phyloP scores from a whole-genome alignment of 1,140 invertebrate species.

The Hetaerina americana region DNA sequence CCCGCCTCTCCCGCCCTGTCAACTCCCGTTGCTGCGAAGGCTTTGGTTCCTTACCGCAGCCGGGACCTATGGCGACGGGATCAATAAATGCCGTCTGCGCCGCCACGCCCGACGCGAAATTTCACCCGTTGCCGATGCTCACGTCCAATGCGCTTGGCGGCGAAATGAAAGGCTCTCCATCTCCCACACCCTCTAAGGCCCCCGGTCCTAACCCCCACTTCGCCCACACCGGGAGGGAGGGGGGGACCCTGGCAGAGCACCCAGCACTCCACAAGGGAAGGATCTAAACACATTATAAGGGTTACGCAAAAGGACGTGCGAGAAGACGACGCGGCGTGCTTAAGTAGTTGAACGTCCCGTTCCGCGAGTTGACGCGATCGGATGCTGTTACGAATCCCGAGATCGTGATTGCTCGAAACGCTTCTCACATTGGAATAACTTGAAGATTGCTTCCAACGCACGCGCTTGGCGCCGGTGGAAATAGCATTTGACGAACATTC shows the following conservation, averaged over 20 bases:
- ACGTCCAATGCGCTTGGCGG: background rate
- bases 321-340: background rate
- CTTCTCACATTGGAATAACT: too few relatives aligned
- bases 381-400: too few relatives aligned
- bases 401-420: too few relatives aligned
- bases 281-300: background rate
- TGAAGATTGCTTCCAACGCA: too few relatives aligned
- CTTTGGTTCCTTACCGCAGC: background rate
- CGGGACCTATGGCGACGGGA: background rate
- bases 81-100: background rate
- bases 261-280: too few relatives aligned
- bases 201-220: background rate
- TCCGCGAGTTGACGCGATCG: too few relatives aligned
- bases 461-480: too few relatives aligned
- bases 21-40: background rate
- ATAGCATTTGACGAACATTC: too few relatives aligned
- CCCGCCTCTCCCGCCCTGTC: background rate
- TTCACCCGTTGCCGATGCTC: background rate
- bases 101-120: background rate
- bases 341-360: too few relatives aligned
- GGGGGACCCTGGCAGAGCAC: too few relatives aligned
- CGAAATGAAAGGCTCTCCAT: background rate
- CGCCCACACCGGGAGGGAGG: too few relatives aligned
- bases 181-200: background rate
- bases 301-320: background rate